Percentiles rank a stretch among this genome's conserved stretches.
Evolutionary conservation across 2,113 vertebrate genomes (phyloP).

Genomic region (Atrichornis clamosus): DNA sequence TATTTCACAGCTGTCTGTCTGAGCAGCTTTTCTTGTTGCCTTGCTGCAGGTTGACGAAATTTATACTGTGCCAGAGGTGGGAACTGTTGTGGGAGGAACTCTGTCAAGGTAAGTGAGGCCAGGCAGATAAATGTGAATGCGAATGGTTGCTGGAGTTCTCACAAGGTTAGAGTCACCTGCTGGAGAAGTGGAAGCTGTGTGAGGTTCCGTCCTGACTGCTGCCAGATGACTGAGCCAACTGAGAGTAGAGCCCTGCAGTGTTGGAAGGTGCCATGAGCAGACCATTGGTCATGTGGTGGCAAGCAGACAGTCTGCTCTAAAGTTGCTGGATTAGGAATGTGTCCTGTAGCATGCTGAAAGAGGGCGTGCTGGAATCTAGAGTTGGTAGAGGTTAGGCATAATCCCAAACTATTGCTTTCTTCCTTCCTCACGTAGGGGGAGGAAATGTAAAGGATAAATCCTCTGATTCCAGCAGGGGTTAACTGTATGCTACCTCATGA

Average conservation of each 20-base stretch:
- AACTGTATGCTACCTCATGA: background rate
- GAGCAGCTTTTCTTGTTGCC: constrained; percentile 36
- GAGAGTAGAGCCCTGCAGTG: background rate
- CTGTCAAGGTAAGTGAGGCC: constrained; percentile 85
- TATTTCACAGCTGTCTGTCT: background rate
- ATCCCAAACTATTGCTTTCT: background rate
- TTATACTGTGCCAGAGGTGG: constrained; percentile 96
- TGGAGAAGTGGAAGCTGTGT: background rate
- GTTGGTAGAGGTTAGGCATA: background rate
- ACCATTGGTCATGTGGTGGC: background rate
- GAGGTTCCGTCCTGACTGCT: background rate
- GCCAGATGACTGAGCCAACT: background rate
- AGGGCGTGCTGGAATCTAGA: background rate
- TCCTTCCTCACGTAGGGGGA: background rate
- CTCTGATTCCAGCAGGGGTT: background rate
- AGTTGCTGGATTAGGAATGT: background rate
- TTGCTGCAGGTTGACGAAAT: constrained; percentile 93
- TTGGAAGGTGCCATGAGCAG: background rate
- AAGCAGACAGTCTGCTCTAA: background rate
- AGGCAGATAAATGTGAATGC: background rate
- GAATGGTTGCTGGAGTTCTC: background rate
- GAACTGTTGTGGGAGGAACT: constrained; percentile 96
- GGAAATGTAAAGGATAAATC: background rate
- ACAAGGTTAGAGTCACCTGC: background rate
- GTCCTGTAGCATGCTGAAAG: background rate